A percentile compares a stretch with the other conserved stretches of the same genome.
Evolutionary conservation across 2,888 invertebrate species (phyloP).

Genomic region (Pyralis farinalis): DNA sequence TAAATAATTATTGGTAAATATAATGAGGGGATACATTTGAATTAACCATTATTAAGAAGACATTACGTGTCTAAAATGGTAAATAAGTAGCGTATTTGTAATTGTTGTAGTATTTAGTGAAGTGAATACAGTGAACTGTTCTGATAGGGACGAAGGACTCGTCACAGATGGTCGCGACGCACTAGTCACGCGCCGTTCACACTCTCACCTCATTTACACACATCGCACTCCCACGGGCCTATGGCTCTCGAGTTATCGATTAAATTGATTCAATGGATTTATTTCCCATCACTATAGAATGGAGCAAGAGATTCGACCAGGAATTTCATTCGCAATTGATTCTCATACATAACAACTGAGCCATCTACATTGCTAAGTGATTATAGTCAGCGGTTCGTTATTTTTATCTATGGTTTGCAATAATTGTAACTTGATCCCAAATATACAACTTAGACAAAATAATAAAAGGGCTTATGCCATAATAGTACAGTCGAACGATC

Average conservation of each 20-base stretch:
- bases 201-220: not conserved
- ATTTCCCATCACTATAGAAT: too few relatives aligned
- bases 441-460: too few relatives aligned
- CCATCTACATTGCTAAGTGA: too few relatives aligned
- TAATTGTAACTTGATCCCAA: too few relatives aligned
- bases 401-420: too few relatives aligned
- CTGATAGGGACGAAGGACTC: constrained; percentile 36
- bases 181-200: constrained; percentile 49
- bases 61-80: constrained; percentile 75
- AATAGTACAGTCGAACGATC: too few relatives aligned
- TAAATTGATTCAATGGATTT: too few relatives aligned
- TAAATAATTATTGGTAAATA: constrained; percentile 74
- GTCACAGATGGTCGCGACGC: constrained; percentile 59
- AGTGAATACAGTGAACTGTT: constrained; percentile 59
- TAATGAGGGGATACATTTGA: constrained; percentile 57
- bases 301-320: not conserved
- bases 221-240: constrained; percentile 25
- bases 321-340: constrained; percentile 3
- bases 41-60: constrained; percentile 66
- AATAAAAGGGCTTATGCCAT: too few relatives aligned
- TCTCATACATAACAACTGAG: too few relatives aligned
- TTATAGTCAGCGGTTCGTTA: too few relatives aligned
- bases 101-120: constrained; percentile 77
- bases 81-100: constrained; percentile 77
- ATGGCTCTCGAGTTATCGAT: too few relatives aligned